Base-by-base conservation (phyloP, 2,888 invertebrate genomes). In the Arge pagana region DNA sequence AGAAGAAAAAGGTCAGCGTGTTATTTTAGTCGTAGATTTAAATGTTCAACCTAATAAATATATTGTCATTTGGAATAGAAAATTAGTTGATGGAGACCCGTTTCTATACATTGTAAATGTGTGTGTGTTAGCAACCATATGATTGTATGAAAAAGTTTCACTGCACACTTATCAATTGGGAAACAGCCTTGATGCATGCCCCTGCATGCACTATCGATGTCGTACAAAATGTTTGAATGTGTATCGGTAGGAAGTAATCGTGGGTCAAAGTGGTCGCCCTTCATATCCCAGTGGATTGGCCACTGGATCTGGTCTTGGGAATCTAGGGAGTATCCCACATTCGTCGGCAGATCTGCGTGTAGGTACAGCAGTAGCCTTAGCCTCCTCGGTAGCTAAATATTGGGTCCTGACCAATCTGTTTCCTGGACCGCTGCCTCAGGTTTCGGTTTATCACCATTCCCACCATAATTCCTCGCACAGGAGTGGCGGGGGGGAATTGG, bases 391-490 rank as follows among this genome's bases (percentile, higher is more conserved):
- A 68, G 88, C 89, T 60, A 90, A 90, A 77, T 90, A 89, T 77
- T 90, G 89, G 89, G 89, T 90, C 71, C 84, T 90, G 74, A 89
- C 89, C 57, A 89, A 89, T 82, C 80, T 90, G 61, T 85, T 89
- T 72, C 89, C 89, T 50, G 86, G 87, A 52, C 87, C 87, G 43
- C 82, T 88, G 74, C 87, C 88, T 54, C 88, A 88, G 81, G 87
- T 88, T 48, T 86, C 86, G 39, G 86, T 87, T 48, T 87, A 86
- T 72, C 78, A 87, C 58, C 72, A 72, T 63, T 68, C 70, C 60
- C 72, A 70, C 64, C 72, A 70, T 55, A 85, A 85, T 51, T 81
- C 85, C 49, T 80, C 81, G 55, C 65, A 79, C 55, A 78, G 83
- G 52, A 80, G 84, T 65, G 78, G 82, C 65, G 75, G 83, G 83